Evolutionary conservation across 2,113 vertebrate genomes (phyloP), one percentile per base, ranked within the genome.

Genomic region (Phycodurus eques): DNA sequence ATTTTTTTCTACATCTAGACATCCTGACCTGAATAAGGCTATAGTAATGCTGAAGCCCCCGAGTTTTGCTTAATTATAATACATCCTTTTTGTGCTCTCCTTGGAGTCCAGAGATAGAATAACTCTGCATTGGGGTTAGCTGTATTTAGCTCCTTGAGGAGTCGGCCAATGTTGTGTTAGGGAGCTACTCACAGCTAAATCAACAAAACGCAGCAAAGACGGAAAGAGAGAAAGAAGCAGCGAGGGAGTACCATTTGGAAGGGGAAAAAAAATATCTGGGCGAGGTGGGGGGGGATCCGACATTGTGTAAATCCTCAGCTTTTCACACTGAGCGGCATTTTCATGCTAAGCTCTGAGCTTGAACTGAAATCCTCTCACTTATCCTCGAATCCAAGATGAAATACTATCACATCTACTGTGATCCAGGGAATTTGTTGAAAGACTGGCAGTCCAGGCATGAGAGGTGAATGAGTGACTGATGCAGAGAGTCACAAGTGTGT

Each of bases 301-400:
- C 70, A 76, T 78, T 47, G 44, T 88, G 84, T 90, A 92, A 88
- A 85, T 80, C 76, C 73, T 81, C 64, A 83, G 86, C 77, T 87
- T 87, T 89, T 78, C 79, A 74, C 78, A 72, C 77, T 74, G 72
- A 86, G 82, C 71, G 4, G 59, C 68, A 73, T 90, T 91, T 85
- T 87, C 84, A 78, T 75, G 74, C 83, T 92, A 91, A 93, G 91
- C 92, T 92, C 77, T 9, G 71, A 88, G 87, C 87, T 90, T 89
- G 86, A 88, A 80, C 77, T 69, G 78, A 90, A 92, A 93, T 92
- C 92, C 91, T 85, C 80, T 73, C 87, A 76, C 88, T 92, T 91
- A 92, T 92, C 91, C 87, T 80, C 84, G 91, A 90, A 92, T 92
- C 92, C 91, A 59, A 91, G 91, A 92, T 87, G 91, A 93, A 92